A percentile compares a stretch with the other conserved stretches of the same genome.
Conservation (phyloP, 92 coral and sea anemone species). For the Hydrozoanthus gracilis region DNA sequence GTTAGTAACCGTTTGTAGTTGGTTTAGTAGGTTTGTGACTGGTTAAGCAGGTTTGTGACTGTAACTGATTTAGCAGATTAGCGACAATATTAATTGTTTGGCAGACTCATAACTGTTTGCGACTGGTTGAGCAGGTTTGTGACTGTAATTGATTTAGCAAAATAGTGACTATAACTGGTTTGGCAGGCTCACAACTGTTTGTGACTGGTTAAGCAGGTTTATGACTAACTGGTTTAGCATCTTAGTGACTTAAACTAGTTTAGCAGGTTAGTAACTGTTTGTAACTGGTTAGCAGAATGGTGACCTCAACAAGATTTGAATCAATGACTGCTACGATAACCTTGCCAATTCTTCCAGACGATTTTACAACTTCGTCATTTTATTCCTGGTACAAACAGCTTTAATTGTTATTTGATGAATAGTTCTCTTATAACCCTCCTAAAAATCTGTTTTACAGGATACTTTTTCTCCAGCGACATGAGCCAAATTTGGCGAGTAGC, state of each 20-base stretch:
- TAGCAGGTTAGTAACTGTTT: neutral
- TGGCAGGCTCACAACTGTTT: neutral
- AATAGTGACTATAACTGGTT: neutral
- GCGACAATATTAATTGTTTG: neutral
- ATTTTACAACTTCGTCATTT: neutral
- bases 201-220: neutral
- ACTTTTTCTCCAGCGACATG: constrained; percentile 90
- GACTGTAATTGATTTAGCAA: neutral
- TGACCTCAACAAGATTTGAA: too few relatives aligned
- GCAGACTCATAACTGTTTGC: neutral
- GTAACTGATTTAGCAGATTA: neutral
- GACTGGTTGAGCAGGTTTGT: neutral
- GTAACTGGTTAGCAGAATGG: neutral
- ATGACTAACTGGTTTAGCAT: neutral
- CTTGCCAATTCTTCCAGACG: neutral
- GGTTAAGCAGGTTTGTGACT: neutral
- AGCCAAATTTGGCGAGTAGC: constrained; percentile 98
- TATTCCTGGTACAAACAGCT: neutral
- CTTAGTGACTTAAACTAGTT: neutral
- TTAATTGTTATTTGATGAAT: neutral
- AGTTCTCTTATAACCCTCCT: neutral
- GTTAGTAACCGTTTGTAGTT: neutral
- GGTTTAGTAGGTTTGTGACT: neutral
- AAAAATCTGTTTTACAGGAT: constrained; percentile 56
- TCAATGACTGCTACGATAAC: neutral